These are phyloP conservation scores for Agrilus cyanescens DNA, from an alignment of 2,888 invertebrate genomes.

Conservation along the genomic window DNA sequence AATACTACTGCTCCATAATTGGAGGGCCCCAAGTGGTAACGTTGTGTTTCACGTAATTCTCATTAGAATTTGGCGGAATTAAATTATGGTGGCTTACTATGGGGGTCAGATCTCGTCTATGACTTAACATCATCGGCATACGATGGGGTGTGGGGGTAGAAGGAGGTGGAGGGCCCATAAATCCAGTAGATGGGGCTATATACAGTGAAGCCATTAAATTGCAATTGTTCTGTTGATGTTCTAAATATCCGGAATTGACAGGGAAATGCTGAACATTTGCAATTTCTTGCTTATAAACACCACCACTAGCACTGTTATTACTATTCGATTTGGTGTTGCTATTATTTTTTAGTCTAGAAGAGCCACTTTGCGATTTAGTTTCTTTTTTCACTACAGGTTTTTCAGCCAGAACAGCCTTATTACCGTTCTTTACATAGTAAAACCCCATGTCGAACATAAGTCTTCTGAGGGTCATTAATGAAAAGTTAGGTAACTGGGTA, in stretches of 20 bases:
- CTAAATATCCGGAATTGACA: too few species aligned
- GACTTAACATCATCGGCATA: constrained; percentile 19
- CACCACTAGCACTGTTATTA: background rate
- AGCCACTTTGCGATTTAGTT: constrained; percentile 5
- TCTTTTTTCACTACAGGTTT: constrained; percentile 15
- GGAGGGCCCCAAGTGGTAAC: constrained; percentile 17
- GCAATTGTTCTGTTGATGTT: too few species aligned
- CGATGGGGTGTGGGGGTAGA: constrained; percentile 11
- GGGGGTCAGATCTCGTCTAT: constrained; percentile 15
- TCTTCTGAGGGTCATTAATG: constrained; percentile 31
- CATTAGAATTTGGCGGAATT: constrained; percentile 10
- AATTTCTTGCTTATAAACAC: too few species aligned
- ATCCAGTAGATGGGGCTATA: too few species aligned
- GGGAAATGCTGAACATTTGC: too few species aligned
- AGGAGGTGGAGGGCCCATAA: constrained; percentile 7
- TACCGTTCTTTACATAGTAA: constrained; percentile 30
- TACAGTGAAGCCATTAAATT: too few species aligned
- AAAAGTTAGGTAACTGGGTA: constrained; percentile 29
- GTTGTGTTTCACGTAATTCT: constrained; percentile 6
- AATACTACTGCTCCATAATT: background rate
- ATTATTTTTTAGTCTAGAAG: constrained; percentile 1
- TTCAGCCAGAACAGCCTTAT: constrained; percentile 31
- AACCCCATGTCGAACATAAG: constrained; percentile 34
- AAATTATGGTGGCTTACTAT: constrained; percentile 15
- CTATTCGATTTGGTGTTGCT: constrained; percentile 5